A percentile compares a stretch with the other conserved stretches of the same genome.
Evolutionary conservation across 2,888 invertebrate species (phyloP).

Genomic region (Amphimallon solstitiale): DNA sequence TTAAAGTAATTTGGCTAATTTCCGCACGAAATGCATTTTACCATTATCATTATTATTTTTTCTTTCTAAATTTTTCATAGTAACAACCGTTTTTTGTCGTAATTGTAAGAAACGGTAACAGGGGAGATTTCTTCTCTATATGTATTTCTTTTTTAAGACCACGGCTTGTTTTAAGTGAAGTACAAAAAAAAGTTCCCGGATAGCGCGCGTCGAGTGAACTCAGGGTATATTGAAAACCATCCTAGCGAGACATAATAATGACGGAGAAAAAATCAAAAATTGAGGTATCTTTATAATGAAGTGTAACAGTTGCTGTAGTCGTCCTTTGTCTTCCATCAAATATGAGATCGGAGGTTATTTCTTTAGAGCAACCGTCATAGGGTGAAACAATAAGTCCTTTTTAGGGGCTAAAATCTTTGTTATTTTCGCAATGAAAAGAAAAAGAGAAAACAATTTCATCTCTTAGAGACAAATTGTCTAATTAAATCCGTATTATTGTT

Average conservation of each 20-base stretch:
- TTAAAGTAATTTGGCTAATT: slow-evolving; percentile 44
- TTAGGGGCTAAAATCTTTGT: slow-evolving; percentile 24
- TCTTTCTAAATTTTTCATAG: not conserved
- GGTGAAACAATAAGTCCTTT: slow-evolving; percentile 25
- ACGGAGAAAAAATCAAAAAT: slow-evolving; percentile 49
- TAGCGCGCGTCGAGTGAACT: slow-evolving; percentile 32
- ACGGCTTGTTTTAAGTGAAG: slow-evolving; percentile 39
- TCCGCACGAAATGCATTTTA: not conserved
- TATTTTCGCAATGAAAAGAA: slow-evolving; percentile 1
- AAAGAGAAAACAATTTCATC: not conserved
- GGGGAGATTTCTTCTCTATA: slow-evolving; percentile 22
- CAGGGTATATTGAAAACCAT: slow-evolving; percentile 46
- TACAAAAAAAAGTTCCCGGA: slow-evolving; percentile 17
- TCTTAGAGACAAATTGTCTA: slow-evolving; percentile 13
- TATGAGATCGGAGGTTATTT: slow-evolving; percentile 5
- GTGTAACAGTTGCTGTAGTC: slow-evolving; percentile 51
- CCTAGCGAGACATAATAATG: slow-evolving; percentile 47
- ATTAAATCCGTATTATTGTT: not conserved
- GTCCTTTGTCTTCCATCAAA: slow-evolving; percentile 42
- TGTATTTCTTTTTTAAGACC: not conserved
- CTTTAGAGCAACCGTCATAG: slow-evolving; percentile 14
- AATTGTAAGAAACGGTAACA: slow-evolving; percentile 12
- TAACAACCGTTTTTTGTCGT: slow-evolving; percentile 5
- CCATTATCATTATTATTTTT: not conserved
- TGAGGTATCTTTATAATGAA: slow-evolving; percentile 53